These are phyloP conservation scores for Sepioteuthis lessoniana DNA, from an alignment of 2,888 invertebrate genomes.

Conservation along the genomic window DNA sequence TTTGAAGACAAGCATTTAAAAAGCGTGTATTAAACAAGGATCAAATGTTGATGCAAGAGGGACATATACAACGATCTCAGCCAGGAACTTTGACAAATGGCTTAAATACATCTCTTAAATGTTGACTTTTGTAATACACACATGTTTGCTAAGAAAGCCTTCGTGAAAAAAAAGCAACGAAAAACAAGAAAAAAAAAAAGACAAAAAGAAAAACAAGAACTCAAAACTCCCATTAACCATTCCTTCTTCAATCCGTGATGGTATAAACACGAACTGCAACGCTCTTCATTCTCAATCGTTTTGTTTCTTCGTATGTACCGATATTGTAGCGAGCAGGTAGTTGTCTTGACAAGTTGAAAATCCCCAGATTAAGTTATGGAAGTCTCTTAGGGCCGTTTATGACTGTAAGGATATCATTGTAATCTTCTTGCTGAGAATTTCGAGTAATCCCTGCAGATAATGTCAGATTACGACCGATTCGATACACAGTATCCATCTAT, in stretches of 20 bases:
- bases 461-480: neutral
- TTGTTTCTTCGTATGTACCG: neutral
- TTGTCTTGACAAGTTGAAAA: neutral
- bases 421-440: neutral
- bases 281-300: neutral
- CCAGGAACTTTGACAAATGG: no score
- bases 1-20: no score
- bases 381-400: neutral
- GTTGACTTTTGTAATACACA: neutral
- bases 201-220: no score
- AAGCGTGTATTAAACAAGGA: no score
- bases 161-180: no score
- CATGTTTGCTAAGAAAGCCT: no score
- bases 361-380: neutral
- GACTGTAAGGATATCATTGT: neutral
- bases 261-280: neutral
- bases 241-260: neutral
- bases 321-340: neutral
- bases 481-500: neutral
- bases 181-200: no score
- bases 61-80: no score
- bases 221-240: neutral
- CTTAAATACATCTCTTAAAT: neutral
- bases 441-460: neutral
- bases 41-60: no score